phyloP scores from a whole-genome alignment of 2,797 vertebrate genomes.

The Peromyscus eremicus region DNA sequence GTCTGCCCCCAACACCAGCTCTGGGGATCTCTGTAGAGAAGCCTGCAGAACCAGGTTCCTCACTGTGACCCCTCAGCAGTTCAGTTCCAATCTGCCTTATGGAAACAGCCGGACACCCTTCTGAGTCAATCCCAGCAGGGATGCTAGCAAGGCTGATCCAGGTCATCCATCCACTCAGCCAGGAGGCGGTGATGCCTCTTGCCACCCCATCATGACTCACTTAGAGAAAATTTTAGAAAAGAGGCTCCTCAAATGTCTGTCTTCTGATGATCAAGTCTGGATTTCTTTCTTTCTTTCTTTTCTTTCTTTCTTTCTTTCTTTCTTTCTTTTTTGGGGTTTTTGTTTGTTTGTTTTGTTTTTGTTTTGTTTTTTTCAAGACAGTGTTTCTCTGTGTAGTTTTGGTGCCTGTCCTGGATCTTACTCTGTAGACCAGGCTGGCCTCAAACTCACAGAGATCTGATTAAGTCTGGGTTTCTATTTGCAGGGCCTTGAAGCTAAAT shows the following conservation, averaged over 20 bases:
- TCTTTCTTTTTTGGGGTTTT: too few relatives aligned
- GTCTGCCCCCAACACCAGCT: background rate
- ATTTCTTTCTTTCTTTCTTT: too few relatives aligned
- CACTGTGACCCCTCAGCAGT: background rate
- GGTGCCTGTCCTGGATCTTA: too few relatives aligned
- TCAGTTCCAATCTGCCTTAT: background rate
- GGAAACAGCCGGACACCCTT: conserved; percentile 37
- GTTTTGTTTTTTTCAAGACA: too few relatives aligned
- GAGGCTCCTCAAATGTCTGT: background rate
- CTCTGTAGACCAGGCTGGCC: too few relatives aligned
- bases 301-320: too few relatives aligned
- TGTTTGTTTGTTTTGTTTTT: too few relatives aligned
- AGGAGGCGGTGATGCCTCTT: background rate
- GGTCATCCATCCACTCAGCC: conserved; percentile 19
- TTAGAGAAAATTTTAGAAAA: conserved; percentile 33
- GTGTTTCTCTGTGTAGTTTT: too few relatives aligned
- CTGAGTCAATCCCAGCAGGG: conserved; percentile 50
- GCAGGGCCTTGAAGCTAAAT: background rate
- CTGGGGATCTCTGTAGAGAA: accelerated
- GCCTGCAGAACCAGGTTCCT: background rate
- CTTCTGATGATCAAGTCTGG: too few relatives aligned
- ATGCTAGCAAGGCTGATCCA: background rate
- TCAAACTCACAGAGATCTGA: too few relatives aligned
- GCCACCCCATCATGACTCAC: accelerated
- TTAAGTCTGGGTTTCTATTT: background rate